Evolutionary conservation across 2,888 invertebrate species (phyloP).

Genomic region (Leucoma salicis): DNA sequence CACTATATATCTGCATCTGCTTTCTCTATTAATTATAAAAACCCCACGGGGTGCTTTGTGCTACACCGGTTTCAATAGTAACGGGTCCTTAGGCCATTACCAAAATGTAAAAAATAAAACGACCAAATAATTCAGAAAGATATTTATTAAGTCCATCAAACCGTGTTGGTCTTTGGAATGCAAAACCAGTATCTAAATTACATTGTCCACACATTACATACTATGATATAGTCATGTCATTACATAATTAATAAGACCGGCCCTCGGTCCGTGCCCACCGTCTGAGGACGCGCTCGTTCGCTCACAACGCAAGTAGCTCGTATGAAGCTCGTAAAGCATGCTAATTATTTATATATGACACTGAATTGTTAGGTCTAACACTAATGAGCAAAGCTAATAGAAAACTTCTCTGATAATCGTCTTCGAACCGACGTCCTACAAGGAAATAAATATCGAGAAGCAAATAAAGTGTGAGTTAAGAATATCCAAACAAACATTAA

Average conservation of each 20-base stretch:
- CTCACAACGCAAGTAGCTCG: slow-evolving; percentile 30
- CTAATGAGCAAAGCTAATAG: slow-evolving; percentile 56
- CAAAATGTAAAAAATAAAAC: slow-evolving; percentile 19
- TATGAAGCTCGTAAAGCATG: slow-evolving; percentile 58
- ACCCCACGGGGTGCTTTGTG: no score
- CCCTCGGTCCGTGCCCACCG: neutral
- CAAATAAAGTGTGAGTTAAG: slow-evolving; percentile 68
- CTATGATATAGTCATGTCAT: slow-evolving; percentile 47
- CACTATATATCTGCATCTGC: no score
- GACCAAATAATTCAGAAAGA: slow-evolving; percentile 31
- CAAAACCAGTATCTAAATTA: slow-evolving; percentile 71
- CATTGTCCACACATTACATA: slow-evolving; percentile 49
- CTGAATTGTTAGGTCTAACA: slow-evolving; percentile 52
- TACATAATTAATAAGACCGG: slow-evolving; percentile 4
- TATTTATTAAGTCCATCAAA: slow-evolving; percentile 76
- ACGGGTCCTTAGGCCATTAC: no score
- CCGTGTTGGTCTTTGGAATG: slow-evolving; percentile 79
- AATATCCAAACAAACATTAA: slow-evolving; percentile 56
- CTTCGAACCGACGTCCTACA: slow-evolving; percentile 39
- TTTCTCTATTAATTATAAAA: no score
- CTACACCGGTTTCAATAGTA: no score
- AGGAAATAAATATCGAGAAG: slow-evolving; percentile 58
- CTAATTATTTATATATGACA: slow-evolving; percentile 48
- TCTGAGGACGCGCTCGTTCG: slow-evolving; percentile 9
- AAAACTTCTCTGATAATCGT: slow-evolving; percentile 26